A percentile compares a stretch with the other conserved stretches of the same genome.
Evolutionary conservation across 2,888 invertebrate genomes (phyloP).

Genomic region (Drosophila putrida): DNA sequence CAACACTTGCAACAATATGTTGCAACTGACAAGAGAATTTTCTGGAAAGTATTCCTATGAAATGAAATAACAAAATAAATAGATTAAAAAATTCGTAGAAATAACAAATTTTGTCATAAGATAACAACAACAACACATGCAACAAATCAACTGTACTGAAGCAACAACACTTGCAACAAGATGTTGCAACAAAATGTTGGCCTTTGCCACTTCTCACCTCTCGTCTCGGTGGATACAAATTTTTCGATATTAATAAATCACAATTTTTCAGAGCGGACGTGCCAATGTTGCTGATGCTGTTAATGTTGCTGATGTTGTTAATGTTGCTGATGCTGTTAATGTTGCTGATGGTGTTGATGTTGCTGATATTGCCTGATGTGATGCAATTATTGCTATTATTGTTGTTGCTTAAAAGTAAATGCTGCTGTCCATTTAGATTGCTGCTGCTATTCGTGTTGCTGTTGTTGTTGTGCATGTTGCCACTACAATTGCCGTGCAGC

Average conservation of each 20-base stretch:
- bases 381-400: constrained; percentile 80
- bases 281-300: constrained; percentile 44
- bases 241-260: constrained; percentile 85
- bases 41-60: background rate
- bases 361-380: constrained; percentile 32
- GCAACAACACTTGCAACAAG: constrained; percentile 5
- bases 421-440: constrained; percentile 47
- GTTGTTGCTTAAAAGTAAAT: constrained; percentile 79
- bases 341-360: constrained; percentile 32
- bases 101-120: too few relatives aligned
- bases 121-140: background rate
- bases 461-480: constrained; percentile 47
- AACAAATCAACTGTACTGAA: too few relatives aligned
- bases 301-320: constrained; percentile 32
- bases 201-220: constrained; percentile 76
- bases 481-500: constrained; percentile 37
- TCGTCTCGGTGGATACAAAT: constrained; percentile 85
- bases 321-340: constrained; percentile 37
- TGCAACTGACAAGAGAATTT: background rate
- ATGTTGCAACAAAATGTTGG: constrained; percentile 1
- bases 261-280: constrained; percentile 82
- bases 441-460: constrained; percentile 28
- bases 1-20: constrained; percentile 6
- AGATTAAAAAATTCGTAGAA: too few relatives aligned
- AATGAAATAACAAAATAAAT: background rate